Evolutionary conservation across 2,888 invertebrate genomes (phyloP).

Genomic region (Rhaphigaster nebulosa): DNA sequence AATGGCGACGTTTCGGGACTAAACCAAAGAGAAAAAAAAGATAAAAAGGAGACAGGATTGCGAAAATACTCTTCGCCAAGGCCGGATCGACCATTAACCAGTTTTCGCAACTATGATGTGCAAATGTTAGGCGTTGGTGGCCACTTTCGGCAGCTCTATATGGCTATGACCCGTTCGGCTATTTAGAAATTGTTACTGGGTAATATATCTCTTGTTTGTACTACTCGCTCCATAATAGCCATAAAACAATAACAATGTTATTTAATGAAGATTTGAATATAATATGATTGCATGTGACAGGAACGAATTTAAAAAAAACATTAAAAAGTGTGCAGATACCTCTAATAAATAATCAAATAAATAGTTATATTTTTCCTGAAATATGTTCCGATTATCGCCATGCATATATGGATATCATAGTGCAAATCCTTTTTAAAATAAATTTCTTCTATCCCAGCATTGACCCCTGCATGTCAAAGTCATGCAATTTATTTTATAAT

Average conservation of each 20-base stretch:
- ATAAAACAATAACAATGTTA: not conserved
- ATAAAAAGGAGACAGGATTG: slow-evolving; percentile 25
- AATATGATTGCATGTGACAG: too few relatives aligned
- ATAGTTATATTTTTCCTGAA: too few relatives aligned
- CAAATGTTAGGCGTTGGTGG: slow-evolving; percentile 53
- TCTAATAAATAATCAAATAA: too few relatives aligned
- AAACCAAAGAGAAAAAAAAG: not conserved
- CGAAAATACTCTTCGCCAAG: slow-evolving; percentile 56
- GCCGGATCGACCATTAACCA: slow-evolving; percentile 55
- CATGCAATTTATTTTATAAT: too few relatives aligned
- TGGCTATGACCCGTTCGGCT: not conserved
- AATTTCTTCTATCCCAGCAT: too few relatives aligned
- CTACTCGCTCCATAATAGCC: not conserved
- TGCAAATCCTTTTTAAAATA: too few relatives aligned
- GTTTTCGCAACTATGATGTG: slow-evolving; percentile 60
- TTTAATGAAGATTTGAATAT: not conserved
- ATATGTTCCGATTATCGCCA: too few relatives aligned
- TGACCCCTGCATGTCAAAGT: too few relatives aligned
- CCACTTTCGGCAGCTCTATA: slow-evolving; percentile 38
- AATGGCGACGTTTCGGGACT: slow-evolving; percentile 6
- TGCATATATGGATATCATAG: too few relatives aligned
- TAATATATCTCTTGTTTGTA: not conserved
- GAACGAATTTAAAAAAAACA: too few relatives aligned
- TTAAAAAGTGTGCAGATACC: not conserved
- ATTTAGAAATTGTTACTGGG: not conserved